Evolutionary conservation across 2,113 vertebrate genomes (phyloP).

Genomic region (Parus major): DNA sequence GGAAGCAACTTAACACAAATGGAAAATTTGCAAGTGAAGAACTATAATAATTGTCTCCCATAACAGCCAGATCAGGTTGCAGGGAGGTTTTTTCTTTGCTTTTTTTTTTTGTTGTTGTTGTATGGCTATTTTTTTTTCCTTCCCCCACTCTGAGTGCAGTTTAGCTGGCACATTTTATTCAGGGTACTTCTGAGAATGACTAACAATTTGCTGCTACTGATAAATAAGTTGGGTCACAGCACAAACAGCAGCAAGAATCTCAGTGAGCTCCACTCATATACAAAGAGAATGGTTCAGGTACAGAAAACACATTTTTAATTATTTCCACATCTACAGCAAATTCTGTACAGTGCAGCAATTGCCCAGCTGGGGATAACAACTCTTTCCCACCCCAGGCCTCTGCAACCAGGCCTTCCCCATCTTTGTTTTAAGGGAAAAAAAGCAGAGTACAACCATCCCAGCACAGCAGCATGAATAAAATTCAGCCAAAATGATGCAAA

Average conservation of each 20-base stretch:
- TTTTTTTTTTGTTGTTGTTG: neutral
- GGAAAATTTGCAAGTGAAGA: constrained; percentile 68
- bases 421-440: neutral
- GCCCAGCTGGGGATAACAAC: neutral
- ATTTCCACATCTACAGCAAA: neutral
- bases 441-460: neutral
- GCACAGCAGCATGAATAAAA: accelerated
- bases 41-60: constrained; percentile 48
- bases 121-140: neutral
- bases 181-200: neutral
- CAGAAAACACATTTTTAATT: neutral
- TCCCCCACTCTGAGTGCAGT: neutral
- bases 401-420: neutral
- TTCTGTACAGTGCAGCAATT: neutral
- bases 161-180: constrained; percentile 42
- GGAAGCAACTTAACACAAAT: constrained; percentile 59
- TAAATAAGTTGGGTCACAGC: neutral
- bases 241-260: neutral
- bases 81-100: neutral
- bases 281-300: neutral
- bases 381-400: neutral
- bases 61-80: constrained; percentile 48
- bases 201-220: neutral
- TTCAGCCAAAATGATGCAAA: neutral
- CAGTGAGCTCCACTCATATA: neutral